A percentile compares a stretch with the other conserved stretches of the same genome.
phyloP scores from a whole-genome alignment of 2,113 vertebrate genomes.

The Vidua chalybeata region DNA sequence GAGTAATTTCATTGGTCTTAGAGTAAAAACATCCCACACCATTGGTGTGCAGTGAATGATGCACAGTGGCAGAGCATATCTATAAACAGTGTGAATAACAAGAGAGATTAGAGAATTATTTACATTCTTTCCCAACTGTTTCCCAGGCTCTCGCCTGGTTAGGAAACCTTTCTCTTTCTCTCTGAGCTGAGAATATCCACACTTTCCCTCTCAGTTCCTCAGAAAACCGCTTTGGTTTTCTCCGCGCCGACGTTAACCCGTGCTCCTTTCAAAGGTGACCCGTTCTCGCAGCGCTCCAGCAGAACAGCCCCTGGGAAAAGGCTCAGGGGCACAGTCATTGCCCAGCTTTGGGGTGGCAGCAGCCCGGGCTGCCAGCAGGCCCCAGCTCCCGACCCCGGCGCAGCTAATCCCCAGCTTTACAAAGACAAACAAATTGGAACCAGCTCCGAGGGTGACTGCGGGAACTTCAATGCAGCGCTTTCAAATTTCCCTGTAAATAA shows the following conservation, averaged over 20 bases:
- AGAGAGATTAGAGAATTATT: too few species aligned
- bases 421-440: background rate
- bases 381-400: background rate
- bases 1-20: too few species aligned
- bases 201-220: background rate
- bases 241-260: background rate
- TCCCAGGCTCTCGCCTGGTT: too few species aligned
- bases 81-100: too few species aligned
- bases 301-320: rapidly evolving
- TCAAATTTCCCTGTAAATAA: conserved; percentile 59
- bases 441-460: background rate
- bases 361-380: rapidly evolving
- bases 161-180: too few species aligned
- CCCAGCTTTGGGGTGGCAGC: rapidly evolving
- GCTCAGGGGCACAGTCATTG: rapidly evolving
- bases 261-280: background rate
- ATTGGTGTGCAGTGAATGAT: too few species aligned
- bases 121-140: too few species aligned
- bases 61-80: too few species aligned
- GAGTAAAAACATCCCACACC: too few species aligned
- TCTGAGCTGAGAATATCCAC: too few species aligned
- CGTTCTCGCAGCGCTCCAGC: background rate
- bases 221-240: rapidly evolving
- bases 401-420: background rate
- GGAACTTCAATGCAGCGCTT: conserved; percentile 15